phyloP scores from a whole-genome alignment of 2,113 vertebrate species.

The Corydoras maculifer region DNA sequence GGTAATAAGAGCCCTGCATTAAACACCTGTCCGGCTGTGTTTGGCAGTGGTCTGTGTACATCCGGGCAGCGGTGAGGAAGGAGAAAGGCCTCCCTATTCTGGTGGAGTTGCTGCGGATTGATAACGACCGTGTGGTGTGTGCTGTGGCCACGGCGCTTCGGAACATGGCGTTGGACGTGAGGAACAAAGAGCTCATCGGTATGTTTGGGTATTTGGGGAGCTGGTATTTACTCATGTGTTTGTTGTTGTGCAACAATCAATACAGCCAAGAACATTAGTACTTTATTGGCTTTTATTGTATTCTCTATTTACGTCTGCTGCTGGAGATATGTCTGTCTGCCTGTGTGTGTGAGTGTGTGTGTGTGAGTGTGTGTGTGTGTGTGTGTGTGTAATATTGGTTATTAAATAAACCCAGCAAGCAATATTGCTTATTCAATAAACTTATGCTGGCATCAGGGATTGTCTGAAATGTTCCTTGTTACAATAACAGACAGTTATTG shows the following conservation, averaged over 20 bases:
- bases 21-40: background rate
- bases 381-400: slow-evolving; percentile 10
- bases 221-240: no score
- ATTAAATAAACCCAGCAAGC: slow-evolving; percentile 29
- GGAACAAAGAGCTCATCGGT: slow-evolving; percentile 99
- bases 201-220: slow-evolving; percentile 46
- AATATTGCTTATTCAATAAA: slow-evolving; percentile 28
- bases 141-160: slow-evolving; percentile 94
- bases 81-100: slow-evolving; percentile 96
- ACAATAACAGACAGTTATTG: slow-evolving; percentile 46
- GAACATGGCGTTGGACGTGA: slow-evolving; percentile 97
- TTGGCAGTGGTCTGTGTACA: slow-evolving; percentile 92
- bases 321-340: no score
- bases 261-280: no score
- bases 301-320: no score
- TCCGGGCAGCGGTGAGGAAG: slow-evolving; percentile 93
- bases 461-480: slow-evolving; percentile 45
- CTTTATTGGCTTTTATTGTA: no score
- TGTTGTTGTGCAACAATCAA: no score
- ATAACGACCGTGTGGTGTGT: slow-evolving; percentile 97
- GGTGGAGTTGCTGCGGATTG: slow-evolving; percentile 95
- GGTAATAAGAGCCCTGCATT: background rate
- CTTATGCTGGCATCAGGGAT: slow-evolving; percentile 32
- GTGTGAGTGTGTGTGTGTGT: slow-evolving; percentile 18
- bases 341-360: slow-evolving; percentile 6